Evolutionary conservation across 53 echinoderm and acorn worm genomes (phyloP).

Genomic region (Temnopleurus reevesii): DNA sequence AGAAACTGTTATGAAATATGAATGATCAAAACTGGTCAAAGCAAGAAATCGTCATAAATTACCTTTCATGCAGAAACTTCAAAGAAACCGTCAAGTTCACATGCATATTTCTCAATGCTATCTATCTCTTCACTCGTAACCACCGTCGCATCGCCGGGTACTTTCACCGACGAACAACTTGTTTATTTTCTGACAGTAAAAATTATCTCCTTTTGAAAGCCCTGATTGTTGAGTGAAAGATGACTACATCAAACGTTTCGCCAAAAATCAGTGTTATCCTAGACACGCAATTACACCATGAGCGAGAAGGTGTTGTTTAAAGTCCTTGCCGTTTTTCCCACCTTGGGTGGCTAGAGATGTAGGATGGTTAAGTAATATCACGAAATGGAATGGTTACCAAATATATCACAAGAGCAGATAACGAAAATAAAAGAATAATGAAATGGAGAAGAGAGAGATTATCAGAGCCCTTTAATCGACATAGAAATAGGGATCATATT

Average conservation of each 20-base stretch:
- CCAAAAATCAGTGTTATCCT: neutral
- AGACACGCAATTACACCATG: neutral
- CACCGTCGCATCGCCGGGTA: too few species aligned
- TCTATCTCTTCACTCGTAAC: neutral
- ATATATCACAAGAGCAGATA: too few species aligned
- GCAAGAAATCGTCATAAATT: neutral
- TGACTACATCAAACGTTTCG: slow-evolving; percentile 2
- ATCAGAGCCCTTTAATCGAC: too few species aligned
- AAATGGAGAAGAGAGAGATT: too few species aligned
- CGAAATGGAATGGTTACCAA: too few species aligned
- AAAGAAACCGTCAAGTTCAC: neutral
- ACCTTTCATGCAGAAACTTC: too few species aligned
- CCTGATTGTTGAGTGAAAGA: slow-evolving; percentile 4
- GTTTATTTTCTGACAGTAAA: slow-evolving; percentile 11
- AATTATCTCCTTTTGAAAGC: neutral
- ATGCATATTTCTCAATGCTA: neutral
- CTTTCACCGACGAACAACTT: neutral
- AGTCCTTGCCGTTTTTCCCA: neutral
- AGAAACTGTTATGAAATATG: neutral
- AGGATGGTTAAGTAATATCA: too few species aligned
- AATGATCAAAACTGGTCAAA: neutral
- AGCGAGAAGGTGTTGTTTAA: neutral
- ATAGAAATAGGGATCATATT: too few species aligned
- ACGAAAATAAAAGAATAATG: too few species aligned
- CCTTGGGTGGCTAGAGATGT: too few species aligned